Conservation (phyloP, 2,888 invertebrate species). For the Beris chalybata region DNA sequence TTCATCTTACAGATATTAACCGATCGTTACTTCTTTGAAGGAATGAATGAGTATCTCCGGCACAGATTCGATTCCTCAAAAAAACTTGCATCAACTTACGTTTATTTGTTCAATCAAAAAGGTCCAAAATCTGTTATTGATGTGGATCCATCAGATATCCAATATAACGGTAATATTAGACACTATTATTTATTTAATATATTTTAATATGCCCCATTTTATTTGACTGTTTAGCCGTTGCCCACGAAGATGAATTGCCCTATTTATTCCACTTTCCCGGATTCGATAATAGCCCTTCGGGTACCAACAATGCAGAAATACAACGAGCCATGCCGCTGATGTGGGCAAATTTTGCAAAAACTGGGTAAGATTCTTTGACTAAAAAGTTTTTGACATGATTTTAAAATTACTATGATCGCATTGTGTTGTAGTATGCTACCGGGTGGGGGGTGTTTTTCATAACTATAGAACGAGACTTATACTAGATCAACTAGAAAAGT, state of each 20-base stretch:
- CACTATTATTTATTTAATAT: no score
- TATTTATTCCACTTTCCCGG: neutral
- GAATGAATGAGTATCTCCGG: neutral
- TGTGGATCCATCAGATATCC: no score
- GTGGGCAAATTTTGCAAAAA: neutral
- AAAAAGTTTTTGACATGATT: no score
- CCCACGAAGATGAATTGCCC: neutral
- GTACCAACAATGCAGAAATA: neutral
- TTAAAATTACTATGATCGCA: neutral
- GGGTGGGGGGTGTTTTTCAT: no score
- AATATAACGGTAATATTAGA: no score
- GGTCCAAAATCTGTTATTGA: neutral
- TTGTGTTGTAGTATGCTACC: no score
- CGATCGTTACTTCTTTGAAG: neutral
- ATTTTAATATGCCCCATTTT: no score
- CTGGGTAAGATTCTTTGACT: conserved; percentile 1
- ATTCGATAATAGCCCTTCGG: neutral
- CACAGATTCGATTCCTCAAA: neutral
- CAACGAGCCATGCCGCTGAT: neutral
- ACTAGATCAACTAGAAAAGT: no score
- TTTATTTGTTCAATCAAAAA: conserved; percentile 5
- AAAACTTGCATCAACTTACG: neutral
- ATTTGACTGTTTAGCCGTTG: neutral
- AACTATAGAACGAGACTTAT: no score
- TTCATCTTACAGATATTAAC: neutral